A percentile compares a stretch with the other conserved stretches of the same genome.
Conservation (phyloP, 2,888 invertebrate species). For the Marasmarcha lunaedactyla region DNA sequence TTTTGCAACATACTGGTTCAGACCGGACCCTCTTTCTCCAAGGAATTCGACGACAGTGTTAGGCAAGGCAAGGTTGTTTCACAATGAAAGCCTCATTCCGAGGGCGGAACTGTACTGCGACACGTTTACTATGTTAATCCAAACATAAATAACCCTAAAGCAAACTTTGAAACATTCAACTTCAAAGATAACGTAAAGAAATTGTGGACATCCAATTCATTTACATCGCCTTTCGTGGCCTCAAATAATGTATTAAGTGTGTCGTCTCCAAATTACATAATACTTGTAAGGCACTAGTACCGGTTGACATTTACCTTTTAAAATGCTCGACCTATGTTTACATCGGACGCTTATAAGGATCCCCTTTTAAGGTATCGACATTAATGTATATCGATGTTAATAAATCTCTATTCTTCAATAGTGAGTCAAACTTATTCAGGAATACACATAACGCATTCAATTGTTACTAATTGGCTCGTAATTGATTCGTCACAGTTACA, state of each 20-base stretch:
- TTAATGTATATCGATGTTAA: too few species aligned
- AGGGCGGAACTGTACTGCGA: constrained; percentile 19
- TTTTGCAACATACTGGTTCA: constrained; percentile 38
- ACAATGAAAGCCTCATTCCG: constrained; percentile 9
- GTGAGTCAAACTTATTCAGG: too few species aligned
- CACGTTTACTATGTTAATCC: neutral
- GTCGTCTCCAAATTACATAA: neutral
- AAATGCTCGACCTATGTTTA: too few species aligned
- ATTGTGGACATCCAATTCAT: too few species aligned
- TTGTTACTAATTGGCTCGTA: neutral
- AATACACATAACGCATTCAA: too few species aligned
- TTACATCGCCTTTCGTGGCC: too few species aligned
- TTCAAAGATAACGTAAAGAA: too few species aligned
- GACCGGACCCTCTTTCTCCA: constrained; percentile 45
- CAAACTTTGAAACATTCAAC: too few species aligned
- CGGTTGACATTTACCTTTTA: constrained; percentile 43
- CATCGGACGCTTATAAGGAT: too few species aligned
- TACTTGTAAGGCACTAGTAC: constrained; percentile 14
- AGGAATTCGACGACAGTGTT: constrained; percentile 32
- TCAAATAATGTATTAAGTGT: neutral
- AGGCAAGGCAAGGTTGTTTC: constrained; percentile 2
- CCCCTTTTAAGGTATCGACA: too few species aligned
- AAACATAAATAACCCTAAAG: too few species aligned
- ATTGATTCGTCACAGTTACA: neutral
- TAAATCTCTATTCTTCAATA: too few species aligned